Conservation (phyloP, 2,888 invertebrate species). For the Teleogryllus oceanicus region DNA sequence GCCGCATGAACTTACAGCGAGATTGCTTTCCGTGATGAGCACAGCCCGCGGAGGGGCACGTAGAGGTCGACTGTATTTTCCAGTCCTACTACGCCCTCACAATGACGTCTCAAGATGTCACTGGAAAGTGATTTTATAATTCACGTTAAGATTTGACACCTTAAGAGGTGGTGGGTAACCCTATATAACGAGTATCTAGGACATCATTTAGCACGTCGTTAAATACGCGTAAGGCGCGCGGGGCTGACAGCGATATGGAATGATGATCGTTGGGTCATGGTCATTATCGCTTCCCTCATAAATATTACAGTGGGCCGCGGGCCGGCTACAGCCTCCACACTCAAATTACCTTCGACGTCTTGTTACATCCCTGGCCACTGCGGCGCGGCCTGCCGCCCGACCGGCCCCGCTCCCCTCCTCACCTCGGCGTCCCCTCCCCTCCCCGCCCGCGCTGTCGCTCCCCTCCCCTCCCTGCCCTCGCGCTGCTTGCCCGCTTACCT, state of each 20-base stretch:
- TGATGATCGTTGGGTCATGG: conserved; percentile 33
- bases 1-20: too few species aligned
- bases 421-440: too few species aligned
- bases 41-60: too few species aligned
- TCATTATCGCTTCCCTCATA: conserved; percentile 33
- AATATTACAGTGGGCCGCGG: conserved; percentile 30
- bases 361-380: conserved; percentile 19
- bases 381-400: not conserved
- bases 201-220: conserved; percentile 33
- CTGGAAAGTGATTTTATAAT: too few species aligned
- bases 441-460: too few species aligned
- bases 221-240: conserved; percentile 22
- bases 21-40: too few species aligned
- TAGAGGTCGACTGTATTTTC: too few species aligned
- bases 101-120: too few species aligned
- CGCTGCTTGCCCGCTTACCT: not conserved
- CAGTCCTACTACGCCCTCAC: too few species aligned
- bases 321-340: conserved; percentile 26
- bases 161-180: too few species aligned
- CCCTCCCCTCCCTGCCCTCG: not conserved
- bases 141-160: too few species aligned
- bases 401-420: too few species aligned
- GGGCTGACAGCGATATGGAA: conserved; percentile 33
- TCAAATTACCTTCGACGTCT: conserved; percentile 21
- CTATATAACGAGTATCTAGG: conserved; percentile 19